Percentiles rank a stretch among this genome's conserved stretches.
These are phyloP conservation scores for Kryptolebias ocellatus DNA, from an alignment of 2,797 vertebrate genomes.

Conservation along the genomic window DNA sequence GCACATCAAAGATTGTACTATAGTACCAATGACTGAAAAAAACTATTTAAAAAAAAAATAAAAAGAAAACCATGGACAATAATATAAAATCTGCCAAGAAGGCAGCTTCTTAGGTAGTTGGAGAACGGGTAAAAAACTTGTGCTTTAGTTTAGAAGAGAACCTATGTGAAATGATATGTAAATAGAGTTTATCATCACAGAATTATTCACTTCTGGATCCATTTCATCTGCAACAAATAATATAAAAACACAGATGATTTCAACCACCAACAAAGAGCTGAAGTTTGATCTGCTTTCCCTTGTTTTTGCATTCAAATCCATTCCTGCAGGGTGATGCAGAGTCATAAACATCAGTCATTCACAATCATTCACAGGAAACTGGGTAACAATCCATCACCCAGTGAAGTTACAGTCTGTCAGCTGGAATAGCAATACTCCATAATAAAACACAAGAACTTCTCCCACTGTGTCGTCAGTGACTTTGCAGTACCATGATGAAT, in stretches of 20 bases:
- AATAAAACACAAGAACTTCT: slow-evolving; percentile 26
- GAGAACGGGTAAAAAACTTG: background rate
- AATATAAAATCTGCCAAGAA: no score
- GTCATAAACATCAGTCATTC: slow-evolving; percentile 28
- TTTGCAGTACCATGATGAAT: slow-evolving; percentile 27
- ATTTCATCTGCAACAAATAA: background rate
- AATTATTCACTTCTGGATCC: background rate
- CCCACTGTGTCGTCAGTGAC: slow-evolving; percentile 7
- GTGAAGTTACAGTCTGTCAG: slow-evolving; percentile 31
- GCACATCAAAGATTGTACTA: no score
- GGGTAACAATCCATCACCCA: slow-evolving; percentile 38
- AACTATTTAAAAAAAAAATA: no score
- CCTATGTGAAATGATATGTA: background rate
- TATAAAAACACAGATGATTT: background rate
- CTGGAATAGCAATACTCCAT: slow-evolving; percentile 9
- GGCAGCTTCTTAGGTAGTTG: no score
- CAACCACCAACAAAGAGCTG: background rate
- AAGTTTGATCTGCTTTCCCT: background rate
- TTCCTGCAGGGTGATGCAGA: slow-evolving; percentile 11
- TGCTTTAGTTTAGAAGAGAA: background rate
- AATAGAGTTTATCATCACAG: background rate
- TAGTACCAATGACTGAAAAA: no score
- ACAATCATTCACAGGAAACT: slow-evolving; percentile 31
- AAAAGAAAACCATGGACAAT: no score
- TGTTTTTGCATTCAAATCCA: slow-evolving; percentile 16